Conservation (phyloP, 2,888 invertebrate genomes). For the Dryadula phaetusa region DNA sequence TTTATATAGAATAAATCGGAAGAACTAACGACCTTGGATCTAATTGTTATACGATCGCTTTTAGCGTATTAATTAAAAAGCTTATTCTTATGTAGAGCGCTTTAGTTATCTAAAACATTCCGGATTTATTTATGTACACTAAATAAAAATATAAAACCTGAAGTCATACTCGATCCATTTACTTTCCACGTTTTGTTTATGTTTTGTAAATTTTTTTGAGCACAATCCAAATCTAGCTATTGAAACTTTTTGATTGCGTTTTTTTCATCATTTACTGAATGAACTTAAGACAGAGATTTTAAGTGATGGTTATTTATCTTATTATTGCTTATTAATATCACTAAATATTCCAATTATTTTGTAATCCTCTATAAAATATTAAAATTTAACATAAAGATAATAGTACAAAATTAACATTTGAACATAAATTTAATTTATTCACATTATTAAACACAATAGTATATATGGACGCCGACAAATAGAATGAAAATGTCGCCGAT, state of each 20-base stretch:
- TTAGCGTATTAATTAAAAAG: constrained; percentile 24
- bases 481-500: constrained; percentile 33
- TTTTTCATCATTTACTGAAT: no score
- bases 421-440: constrained; percentile 39
- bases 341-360: neutral
- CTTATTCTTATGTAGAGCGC: constrained; percentile 18
- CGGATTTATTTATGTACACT: constrained; percentile 18
- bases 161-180: neutral
- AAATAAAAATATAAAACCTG: constrained; percentile 21
- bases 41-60: constrained; percentile 20
- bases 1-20: constrained; percentile 42
- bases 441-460: constrained; percentile 30
- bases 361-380: neutral
- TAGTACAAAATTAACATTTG: no score
- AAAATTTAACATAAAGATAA: constrained; percentile 27
- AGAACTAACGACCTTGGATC: constrained; percentile 36
- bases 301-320: no score
- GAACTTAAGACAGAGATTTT: no score
- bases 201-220: no score
- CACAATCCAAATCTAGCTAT: no score
- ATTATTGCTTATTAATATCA: no score
- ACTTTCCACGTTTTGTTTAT: neutral
- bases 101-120: constrained; percentile 23
- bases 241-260: no score
- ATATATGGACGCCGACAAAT: constrained; percentile 29